A percentile compares a stretch with the other conserved stretches of the same genome.
Evolutionary conservation across 2,797 vertebrate genomes (phyloP).

Genomic region (Loris lydekkerianus): DNA sequence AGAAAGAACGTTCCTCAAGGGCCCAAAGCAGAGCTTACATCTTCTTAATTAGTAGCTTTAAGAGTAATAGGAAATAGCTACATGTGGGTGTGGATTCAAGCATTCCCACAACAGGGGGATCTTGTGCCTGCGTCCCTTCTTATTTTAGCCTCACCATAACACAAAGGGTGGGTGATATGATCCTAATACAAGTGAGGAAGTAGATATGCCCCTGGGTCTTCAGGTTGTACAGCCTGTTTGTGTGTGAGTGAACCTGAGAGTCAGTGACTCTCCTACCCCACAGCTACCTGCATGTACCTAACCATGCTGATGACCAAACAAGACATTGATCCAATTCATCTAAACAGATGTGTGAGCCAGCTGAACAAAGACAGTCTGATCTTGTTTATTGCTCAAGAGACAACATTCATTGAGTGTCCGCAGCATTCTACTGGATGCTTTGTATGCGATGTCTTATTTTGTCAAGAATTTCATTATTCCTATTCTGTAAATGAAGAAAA

Average conservation of each 20-base stretch:
- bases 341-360: background rate
- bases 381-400: background rate
- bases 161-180: background rate
- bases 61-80: background rate
- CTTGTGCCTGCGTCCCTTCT: background rate
- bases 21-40: background rate
- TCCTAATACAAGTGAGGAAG: background rate
- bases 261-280: accelerated
- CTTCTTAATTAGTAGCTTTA: background rate
- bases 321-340: background rate
- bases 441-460: background rate
- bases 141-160: background rate
- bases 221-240: background rate
- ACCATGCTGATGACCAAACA: background rate
- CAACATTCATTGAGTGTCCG: background rate
- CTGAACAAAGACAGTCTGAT: background rate
- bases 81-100: accelerated
- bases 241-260: accelerated
- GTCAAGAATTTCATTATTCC: background rate
- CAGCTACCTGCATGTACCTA: background rate
- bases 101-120: background rate
- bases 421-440: background rate
- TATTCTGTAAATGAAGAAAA: background rate
- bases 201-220: background rate
- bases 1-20: background rate